Evolutionary conservation across 2,888 invertebrate species (phyloP), one percentile per base, ranked within the genome.

Genomic region (Microctonus hyperodae): DNA sequence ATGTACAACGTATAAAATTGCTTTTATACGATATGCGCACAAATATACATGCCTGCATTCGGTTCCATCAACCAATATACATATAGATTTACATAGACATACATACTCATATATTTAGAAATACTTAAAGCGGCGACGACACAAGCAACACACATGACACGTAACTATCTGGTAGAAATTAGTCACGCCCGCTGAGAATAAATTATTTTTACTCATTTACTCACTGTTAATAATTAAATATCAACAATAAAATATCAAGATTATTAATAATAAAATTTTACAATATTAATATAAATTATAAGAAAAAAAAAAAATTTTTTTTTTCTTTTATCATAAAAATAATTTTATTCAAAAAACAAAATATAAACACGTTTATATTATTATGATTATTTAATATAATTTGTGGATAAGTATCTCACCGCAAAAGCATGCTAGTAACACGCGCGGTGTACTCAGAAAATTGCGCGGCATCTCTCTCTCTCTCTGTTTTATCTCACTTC

Each of bases 381-480:
- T 44, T 20, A 44, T n/a, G 16, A 44, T 44, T 44, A 44, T 44
- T 44, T 20, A 6, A 44, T 16, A 44, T 44, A 44, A 44, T 44
- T 44, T n/a, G 44, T 59, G 9, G 25, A 25, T 59, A 44, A 59
- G 13, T 44, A 44, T 59, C 40, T 59, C 40, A 59, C 55, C 37
- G 25, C 44, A 16, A 16, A 44, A 61, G 59, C 61, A 35, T 63
- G 64, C 61, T 35, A 50, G 61, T 35, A 56, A 60, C 51, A 51
- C 50, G 53, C 58, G 56, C 31, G 72, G 55, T 69, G 72, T 72
- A 72, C 73, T 74, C 65, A 73, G 71, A 71, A 74, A 74, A 76
- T 76, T 75, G 75, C 73, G 70, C 71, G 56, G 55, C 55, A 65
- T 56, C 59, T 51, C 51, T 55, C 51, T 67, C 61, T 59, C 61